These are phyloP conservation scores for Ailuropoda melanoleuca DNA, from an alignment of 2,113 vertebrate genomes.

Conservation along the genomic window DNA sequence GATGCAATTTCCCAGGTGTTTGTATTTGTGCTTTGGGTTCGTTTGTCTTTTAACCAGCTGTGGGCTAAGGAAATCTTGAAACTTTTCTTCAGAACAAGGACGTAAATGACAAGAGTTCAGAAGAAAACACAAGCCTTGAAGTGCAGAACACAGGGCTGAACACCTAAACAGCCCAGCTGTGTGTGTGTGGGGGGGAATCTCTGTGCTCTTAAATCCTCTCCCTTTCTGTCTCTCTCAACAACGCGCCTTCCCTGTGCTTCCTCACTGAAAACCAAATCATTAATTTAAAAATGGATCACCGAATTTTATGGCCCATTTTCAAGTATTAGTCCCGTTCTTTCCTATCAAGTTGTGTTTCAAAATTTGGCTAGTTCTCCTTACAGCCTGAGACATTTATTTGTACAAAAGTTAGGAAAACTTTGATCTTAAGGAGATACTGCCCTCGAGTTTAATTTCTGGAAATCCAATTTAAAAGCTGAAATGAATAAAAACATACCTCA, in stretches of 20 bases:
- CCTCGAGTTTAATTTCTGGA: slow-evolving; percentile 41
- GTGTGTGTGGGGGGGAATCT: not conserved
- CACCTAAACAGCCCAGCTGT: not conserved
- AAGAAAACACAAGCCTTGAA: not conserved
- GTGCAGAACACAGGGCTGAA: not conserved
- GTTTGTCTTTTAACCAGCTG: slow-evolving; percentile 75
- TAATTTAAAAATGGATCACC: not conserved
- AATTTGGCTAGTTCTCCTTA: not conserved
- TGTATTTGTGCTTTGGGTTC: slow-evolving; percentile 60
- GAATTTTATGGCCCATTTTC: slow-evolving; percentile 34
- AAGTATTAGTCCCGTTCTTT: not conserved
- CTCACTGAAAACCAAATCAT: not conserved
- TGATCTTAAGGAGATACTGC: not conserved
- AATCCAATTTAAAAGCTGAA: not conserved
- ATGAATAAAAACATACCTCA: slow-evolving; percentile 14
- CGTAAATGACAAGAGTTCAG: not conserved
- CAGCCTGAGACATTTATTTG: not conserved
- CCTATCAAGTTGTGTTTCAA: not conserved
- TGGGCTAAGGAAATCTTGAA: slow-evolving; percentile 52
- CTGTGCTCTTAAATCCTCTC: not conserved
- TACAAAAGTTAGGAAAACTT: not conserved
- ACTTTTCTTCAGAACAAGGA: slow-evolving; percentile 48
- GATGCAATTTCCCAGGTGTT: slow-evolving; percentile 71
- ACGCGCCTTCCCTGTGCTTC: not conserved
- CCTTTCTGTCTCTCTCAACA: not conserved